Percentiles rank a stretch among this genome's conserved stretches.
Evolutionary conservation across 2,888 invertebrate genomes (phyloP).

Genomic region (Steinernema carpocapsae): DNA sequence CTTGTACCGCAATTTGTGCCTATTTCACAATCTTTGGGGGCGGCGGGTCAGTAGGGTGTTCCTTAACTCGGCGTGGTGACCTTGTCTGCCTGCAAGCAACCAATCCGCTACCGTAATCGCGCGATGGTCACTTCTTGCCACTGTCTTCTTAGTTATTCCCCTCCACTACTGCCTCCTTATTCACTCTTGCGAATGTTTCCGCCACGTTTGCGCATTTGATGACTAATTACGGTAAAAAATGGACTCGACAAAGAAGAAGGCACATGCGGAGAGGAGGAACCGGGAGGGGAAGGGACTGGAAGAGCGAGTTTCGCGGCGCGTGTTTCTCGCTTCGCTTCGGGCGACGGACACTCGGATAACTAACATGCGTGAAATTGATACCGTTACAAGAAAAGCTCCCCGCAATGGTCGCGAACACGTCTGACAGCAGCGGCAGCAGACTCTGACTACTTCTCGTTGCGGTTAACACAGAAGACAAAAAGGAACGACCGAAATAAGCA

Average conservation of each 20-base stretch:
- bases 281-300: background rate
- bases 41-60: too few species aligned
- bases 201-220: conserved; percentile 27
- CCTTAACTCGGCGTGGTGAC: background rate
- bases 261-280: background rate
- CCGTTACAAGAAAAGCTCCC: conserved; percentile 27
- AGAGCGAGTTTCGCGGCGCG: conserved; percentile 26
- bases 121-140: conserved; percentile 27
- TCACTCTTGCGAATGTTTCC: conserved; percentile 19
- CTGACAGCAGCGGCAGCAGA: background rate
- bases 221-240: conserved; percentile 32
- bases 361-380: conserved; percentile 30
- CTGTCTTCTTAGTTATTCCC: too few species aligned
- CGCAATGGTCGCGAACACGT: conserved; percentile 18
- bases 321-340: conserved; percentile 18
- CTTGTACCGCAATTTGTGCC: background rate
- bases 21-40: too few species aligned
- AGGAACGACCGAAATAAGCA: conserved; percentile 14
- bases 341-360: conserved; percentile 9
- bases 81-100: background rate
- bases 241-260: background rate
- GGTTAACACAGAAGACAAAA: conserved; percentile 13
- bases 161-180: background rate
- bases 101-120: conserved; percentile 5
- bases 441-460: background rate